Evolutionary conservation across 2,113 vertebrate species (phyloP).

Genomic region (Dasyurus viverrinus): DNA sequence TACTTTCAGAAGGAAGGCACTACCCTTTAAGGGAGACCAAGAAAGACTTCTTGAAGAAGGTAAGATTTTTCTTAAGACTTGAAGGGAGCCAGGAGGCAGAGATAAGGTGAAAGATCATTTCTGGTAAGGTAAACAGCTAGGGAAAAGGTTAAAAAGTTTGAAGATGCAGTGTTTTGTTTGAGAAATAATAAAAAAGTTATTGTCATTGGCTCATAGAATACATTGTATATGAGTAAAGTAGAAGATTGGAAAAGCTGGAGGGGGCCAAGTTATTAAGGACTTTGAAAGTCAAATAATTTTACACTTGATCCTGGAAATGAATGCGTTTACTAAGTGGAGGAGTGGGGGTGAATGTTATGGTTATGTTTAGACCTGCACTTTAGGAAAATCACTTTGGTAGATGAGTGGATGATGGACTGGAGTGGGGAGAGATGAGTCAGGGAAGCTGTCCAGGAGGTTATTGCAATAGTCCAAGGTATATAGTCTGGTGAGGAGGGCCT

Average conservation of each 20-base stretch:
- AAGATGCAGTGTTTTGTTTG: background rate
- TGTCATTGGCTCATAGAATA: too few relatives aligned
- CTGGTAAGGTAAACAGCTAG: background rate
- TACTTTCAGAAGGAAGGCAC: too few relatives aligned
- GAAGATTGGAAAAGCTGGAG: background rate
- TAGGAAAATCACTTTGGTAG: background rate
- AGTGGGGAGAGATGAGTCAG: background rate
- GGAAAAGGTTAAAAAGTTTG: background rate
- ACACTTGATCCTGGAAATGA: background rate
- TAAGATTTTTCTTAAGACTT: background rate
- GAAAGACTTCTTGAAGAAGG: background rate
- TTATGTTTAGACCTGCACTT: background rate
- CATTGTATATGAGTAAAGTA: background rate
- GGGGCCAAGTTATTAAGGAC: background rate
- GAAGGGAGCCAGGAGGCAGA: background rate
- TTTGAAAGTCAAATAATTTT: background rate
- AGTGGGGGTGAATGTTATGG: background rate
- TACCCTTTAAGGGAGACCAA: too few relatives aligned
- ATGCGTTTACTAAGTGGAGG: background rate
- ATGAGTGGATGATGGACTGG: background rate
- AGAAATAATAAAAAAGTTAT: background rate
- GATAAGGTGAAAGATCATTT: background rate
- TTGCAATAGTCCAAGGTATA: background rate
- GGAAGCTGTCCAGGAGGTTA: background rate
- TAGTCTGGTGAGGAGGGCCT: background rate